phyloP scores from a whole-genome alignment of 2,113 vertebrate species.

The Apeltes quadracus region DNA sequence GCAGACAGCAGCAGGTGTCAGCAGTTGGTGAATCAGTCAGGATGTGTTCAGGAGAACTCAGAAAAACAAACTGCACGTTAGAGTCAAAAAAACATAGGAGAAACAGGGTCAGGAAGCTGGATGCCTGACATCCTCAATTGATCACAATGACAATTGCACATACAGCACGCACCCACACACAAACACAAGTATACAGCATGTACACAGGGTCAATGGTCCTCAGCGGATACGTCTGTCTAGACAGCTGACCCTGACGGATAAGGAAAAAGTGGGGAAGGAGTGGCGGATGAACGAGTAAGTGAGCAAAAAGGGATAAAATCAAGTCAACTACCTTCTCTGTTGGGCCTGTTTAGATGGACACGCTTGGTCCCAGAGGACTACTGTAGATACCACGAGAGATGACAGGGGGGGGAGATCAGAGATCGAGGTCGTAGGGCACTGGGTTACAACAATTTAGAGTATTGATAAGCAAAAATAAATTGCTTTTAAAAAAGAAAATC shows the following conservation, averaged over 20 bases:
- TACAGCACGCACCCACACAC: constrained; percentile 27
- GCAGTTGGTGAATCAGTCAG: too few relatives aligned
- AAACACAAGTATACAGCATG: constrained; percentile 5
- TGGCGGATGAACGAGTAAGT: constrained; percentile 15
- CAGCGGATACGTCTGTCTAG: constrained; percentile 68
- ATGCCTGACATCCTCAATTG: too few relatives aligned
- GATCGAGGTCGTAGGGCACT: neutral
- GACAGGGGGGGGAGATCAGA: constrained; percentile 11
- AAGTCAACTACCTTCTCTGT: constrained; percentile 49
- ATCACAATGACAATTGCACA: constrained; percentile 27
- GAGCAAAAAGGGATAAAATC: constrained; percentile 38
- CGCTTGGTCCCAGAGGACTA: constrained; percentile 3
- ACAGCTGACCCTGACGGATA: constrained; percentile 69
- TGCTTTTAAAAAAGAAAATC: neutral
- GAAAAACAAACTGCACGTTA: too few relatives aligned
- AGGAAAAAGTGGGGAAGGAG: constrained; percentile 41
- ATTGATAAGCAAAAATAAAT: neutral
- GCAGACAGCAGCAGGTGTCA: too few relatives aligned
- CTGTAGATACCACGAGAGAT: constrained; percentile 8
- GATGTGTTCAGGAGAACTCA: too few relatives aligned
- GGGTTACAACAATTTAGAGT: neutral
- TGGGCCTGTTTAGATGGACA: constrained; percentile 18
- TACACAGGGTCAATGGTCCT: constrained; percentile 20
- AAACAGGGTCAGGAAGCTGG: too few relatives aligned
- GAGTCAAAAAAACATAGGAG: too few relatives aligned